A percentile compares a stretch with the other conserved stretches of the same genome.
Conservation (phyloP, 2,888 invertebrate species). For the Hanleya hanleyi region DNA sequence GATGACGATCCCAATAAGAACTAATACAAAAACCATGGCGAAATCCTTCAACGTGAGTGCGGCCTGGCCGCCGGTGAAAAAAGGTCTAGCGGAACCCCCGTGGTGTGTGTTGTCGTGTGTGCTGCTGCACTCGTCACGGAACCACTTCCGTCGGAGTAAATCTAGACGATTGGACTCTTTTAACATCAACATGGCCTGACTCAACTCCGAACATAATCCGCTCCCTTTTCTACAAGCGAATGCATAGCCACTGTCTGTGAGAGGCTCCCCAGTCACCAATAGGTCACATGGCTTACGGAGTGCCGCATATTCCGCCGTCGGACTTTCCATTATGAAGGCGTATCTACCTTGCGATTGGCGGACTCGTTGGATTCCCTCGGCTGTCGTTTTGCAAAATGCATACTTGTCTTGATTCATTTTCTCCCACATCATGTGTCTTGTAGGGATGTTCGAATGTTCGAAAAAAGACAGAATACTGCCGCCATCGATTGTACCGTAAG, state of each 20-base stretch:
- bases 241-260: conserved; percentile 28
- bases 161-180: background rate
- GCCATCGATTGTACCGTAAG: background rate
- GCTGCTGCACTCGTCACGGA: background rate
- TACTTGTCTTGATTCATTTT: conserved; percentile 10
- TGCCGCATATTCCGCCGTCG: conserved; percentile 30
- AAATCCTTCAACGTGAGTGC: too few relatives aligned
- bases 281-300: conserved; percentile 38
- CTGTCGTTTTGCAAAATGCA: background rate
- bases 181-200: background rate
- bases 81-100: too few relatives aligned
- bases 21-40: too few relatives aligned
- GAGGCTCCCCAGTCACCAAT: conserved; percentile 35
- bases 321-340: conserved; percentile 39
- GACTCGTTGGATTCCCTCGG: conserved; percentile 33
- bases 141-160: background rate
- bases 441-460: background rate
- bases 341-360: conserved; percentile 26
- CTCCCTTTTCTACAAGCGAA: conserved; percentile 41
- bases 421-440: background rate
- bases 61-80: too few relatives aligned
- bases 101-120: too few relatives aligned
- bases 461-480: background rate
- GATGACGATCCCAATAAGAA: too few relatives aligned
- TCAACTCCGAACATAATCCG: conserved; percentile 22